Base-by-base conservation (phyloP, 1,140 invertebrate genomes). In the Trissolcus basalis region DNA sequence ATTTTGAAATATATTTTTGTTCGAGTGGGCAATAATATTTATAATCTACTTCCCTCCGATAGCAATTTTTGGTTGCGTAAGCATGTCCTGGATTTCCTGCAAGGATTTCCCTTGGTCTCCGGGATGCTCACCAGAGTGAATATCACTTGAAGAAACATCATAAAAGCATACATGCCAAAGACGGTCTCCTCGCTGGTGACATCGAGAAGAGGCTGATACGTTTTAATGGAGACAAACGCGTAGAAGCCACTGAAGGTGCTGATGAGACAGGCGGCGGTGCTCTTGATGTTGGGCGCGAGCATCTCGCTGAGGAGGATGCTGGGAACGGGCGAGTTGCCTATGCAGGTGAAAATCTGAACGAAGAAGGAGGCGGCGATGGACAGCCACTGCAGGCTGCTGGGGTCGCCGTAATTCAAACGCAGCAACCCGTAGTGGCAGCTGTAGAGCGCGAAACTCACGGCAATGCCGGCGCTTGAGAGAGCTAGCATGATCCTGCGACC, bases 51-150 rank as follows among this genome's bases (percentile, higher is more conserved):
- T 59, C n/a, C 43, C 12, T 14, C 15, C 3, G 6, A 0, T 14
- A 39, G 11, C 36, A 49, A 12, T n/a, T 51, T 50, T 68, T 71
- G 0, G 1, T 8, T 27, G 19, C 19, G 65, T 56, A 5, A 80
- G 59, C 75, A 80, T 75, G n/a, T 75, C 70, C 41, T 74, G 65
- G 27, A 82, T 63, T 69, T 82, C 79, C 45, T 82, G 81, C 0
- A 95, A 90, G 0, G 92, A 92, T 82, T 94, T 94, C 9, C 93
- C 93, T 96, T 96, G 0, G 95, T 96, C 87, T 96, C 95, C 0
- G 94, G 94, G 14, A 96, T 88, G 43, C 90, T 89, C 3, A 90
- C 85, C 15, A 92, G 85, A 45, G 92, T 90, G 79, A 92, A 95
- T 12, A 93, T 56, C 0, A 92, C 80, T 6, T 93, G 90, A 1